These are phyloP conservation scores for Turdus rufiventris DNA, from an alignment of 2,113 vertebrate genomes.

Conservation along the genomic window DNA sequence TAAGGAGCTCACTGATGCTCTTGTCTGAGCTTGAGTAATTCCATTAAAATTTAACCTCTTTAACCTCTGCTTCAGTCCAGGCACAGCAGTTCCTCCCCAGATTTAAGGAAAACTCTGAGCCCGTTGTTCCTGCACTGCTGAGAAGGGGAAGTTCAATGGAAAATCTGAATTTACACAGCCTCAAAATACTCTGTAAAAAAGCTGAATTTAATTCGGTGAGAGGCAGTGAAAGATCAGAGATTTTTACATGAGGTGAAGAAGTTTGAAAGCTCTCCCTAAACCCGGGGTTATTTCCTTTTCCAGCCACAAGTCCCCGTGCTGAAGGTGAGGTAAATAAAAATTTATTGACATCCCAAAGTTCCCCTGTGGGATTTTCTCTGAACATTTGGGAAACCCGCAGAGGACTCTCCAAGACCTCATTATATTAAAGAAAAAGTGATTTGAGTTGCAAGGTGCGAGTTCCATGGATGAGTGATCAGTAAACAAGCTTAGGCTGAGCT, in stretches of 20 bases:
- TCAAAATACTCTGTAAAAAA: neutral
- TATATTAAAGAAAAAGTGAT: slow-evolving; percentile 15
- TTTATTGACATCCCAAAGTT: neutral
- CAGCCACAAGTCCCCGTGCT: neutral
- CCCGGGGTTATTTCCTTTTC: neutral
- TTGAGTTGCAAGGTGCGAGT: slow-evolving; percentile 18
- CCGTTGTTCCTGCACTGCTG: neutral
- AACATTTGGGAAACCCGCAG: neutral
- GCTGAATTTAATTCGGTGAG: neutral
- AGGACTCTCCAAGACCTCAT: neutral
- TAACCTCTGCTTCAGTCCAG: neutral
- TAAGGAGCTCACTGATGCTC: neutral
- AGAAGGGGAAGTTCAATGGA: neutral
- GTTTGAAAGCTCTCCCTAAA: neutral
- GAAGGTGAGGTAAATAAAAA: neutral
- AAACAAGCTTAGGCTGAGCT: slow-evolving; percentile 32
- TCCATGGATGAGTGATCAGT: slow-evolving; percentile 20
- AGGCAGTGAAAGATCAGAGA: neutral
- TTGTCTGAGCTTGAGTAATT: neutral
- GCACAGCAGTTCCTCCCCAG: neutral
- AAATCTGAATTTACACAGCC: neutral
- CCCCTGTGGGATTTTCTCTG: neutral
- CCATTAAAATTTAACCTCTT: neutral
- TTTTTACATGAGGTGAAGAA: neutral
- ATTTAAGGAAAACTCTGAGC: neutral